These are phyloP conservation scores for Thrips palmi DNA, from an alignment of 1,140 invertebrate genomes.

Conservation along the genomic window DNA sequence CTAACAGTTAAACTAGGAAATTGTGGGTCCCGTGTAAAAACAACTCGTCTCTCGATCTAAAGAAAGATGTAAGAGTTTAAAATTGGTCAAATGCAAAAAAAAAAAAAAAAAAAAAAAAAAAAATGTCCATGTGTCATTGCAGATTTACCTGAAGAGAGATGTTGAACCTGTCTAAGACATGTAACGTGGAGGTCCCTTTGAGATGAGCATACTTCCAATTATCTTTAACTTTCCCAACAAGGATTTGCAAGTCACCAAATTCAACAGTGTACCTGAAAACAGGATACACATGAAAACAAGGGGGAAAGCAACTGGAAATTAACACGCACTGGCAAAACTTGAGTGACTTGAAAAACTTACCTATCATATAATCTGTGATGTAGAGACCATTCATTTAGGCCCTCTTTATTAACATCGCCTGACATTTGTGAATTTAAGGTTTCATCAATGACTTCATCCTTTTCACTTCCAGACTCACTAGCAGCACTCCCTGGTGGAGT, in stretches of 20 bases:
- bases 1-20: constrained; percentile 67
- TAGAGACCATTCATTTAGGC: constrained; percentile 40
- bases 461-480: constrained; percentile 27
- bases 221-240: constrained; percentile 71
- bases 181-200: constrained; percentile 61
- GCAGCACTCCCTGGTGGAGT: constrained; percentile 67
- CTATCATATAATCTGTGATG: constrained; percentile 60
- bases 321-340: background rate
- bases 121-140: too few species aligned
- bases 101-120: constrained; percentile 1
- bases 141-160: constrained; percentile 52
- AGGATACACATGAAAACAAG: constrained; percentile 1
- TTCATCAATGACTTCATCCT: background rate
- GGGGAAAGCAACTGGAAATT: constrained; percentile 1
- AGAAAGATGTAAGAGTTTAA: constrained; percentile 8
- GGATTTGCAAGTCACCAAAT: constrained; percentile 68
- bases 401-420: constrained; percentile 20
- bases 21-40: constrained; percentile 64
- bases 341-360: constrained; percentile 17
- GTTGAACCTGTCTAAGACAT: constrained; percentile 79
- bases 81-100: background rate
- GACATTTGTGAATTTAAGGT: too few species aligned
- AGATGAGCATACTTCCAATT: constrained; percentile 77
- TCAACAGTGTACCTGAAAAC: constrained; percentile 52
- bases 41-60: constrained; percentile 55